Percentiles rank a stretch among this genome's conserved stretches.
These are phyloP conservation scores for Epizoanthus stellaris DNA, from an alignment of 92 coral and sea anemone genomes.

Conservation along the genomic window DNA sequence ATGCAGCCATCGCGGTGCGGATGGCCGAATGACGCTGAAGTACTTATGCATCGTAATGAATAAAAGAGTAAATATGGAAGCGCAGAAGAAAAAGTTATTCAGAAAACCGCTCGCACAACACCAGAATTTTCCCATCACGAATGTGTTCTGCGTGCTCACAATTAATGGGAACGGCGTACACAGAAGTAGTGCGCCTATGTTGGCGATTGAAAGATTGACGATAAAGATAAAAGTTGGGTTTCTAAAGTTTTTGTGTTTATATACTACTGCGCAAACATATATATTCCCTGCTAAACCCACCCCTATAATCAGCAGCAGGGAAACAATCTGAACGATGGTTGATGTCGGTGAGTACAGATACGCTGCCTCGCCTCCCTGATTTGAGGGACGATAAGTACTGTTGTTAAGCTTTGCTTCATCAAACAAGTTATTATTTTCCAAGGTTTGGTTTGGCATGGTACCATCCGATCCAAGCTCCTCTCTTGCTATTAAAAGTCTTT, in stretches of 20 bases:
- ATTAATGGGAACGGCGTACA: conserved; percentile 81
- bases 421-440: not conserved
- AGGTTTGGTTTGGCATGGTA: not conserved
- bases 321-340: conserved; percentile 57
- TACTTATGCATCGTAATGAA: conserved; percentile 77
- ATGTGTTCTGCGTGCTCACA: conserved; percentile 62
- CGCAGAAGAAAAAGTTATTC: conserved; percentile 85
- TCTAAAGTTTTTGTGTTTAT: conserved; percentile 71
- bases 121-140: conserved; percentile 54
- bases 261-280: conserved; percentile 62
- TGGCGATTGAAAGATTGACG: conserved; percentile 73
- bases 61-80: conserved; percentile 77
- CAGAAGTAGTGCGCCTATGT: conserved; percentile 73
- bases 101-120: conserved; percentile 76
- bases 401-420: not conserved
- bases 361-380: not conserved
- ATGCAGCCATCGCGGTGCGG: conserved; percentile 53
- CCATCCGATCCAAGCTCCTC: not conserved
- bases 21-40: conserved; percentile 68
- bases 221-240: conserved; percentile 83
- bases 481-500: no score
- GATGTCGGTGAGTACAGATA: conserved; percentile 59
- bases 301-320: conserved; percentile 57
- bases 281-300: conserved; percentile 73
- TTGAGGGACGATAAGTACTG: not conserved